A percentile compares a stretch with the other conserved stretches of the same genome.
Evolutionary conservation across 2,888 invertebrate genomes (phyloP).

Genomic region (Auanema sp.): DNA sequence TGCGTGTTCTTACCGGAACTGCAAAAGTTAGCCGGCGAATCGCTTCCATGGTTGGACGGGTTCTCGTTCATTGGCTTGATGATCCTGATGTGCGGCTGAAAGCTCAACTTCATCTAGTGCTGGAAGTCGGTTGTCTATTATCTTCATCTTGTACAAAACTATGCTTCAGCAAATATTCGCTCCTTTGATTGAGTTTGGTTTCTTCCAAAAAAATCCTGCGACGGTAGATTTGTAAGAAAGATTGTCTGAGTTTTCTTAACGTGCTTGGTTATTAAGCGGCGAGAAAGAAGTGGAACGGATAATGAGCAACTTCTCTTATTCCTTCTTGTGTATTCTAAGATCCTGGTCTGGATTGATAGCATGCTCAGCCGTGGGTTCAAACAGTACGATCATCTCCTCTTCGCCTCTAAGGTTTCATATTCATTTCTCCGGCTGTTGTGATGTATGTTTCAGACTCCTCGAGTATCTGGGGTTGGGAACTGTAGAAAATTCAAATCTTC

Average conservation of each 20-base stretch:
- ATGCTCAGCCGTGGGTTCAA: slow-evolving; percentile 45
- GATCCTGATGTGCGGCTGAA: slow-evolving; percentile 42
- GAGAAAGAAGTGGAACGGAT: slow-evolving; percentile 29
- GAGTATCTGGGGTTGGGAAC: slow-evolving; percentile 51
- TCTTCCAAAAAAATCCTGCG: slow-evolving; percentile 40
- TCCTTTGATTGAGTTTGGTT: slow-evolving; percentile 79
- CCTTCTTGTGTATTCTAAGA: slow-evolving; percentile 42
- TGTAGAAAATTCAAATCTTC: slow-evolving; percentile 41
- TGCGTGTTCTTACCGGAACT: slow-evolving; percentile 38
- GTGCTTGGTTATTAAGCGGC: slow-evolving; percentile 3
- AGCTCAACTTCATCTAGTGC: slow-evolving; percentile 68
- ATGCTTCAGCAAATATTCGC: slow-evolving; percentile 81
- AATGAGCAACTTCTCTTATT: slow-evolving; percentile 34
- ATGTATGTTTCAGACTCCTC: slow-evolving; percentile 28
- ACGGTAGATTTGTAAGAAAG: slow-evolving; percentile 9
- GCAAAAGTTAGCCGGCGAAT: slow-evolving; percentile 32
- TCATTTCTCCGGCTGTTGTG: not conserved
- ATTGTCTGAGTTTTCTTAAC: no score
- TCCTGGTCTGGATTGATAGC: slow-evolving; percentile 73
- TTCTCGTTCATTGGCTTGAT: slow-evolving; percentile 55
- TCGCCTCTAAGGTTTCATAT: slow-evolving; percentile 44
- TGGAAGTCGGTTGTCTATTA: slow-evolving; percentile 64
- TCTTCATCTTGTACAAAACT: slow-evolving; percentile 8
- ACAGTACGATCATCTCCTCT: slow-evolving; percentile 32
- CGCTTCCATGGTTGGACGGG: slow-evolving; percentile 36